Base-by-base conservation (phyloP, 2,113 vertebrate species). In the Mus pahari region DNA sequence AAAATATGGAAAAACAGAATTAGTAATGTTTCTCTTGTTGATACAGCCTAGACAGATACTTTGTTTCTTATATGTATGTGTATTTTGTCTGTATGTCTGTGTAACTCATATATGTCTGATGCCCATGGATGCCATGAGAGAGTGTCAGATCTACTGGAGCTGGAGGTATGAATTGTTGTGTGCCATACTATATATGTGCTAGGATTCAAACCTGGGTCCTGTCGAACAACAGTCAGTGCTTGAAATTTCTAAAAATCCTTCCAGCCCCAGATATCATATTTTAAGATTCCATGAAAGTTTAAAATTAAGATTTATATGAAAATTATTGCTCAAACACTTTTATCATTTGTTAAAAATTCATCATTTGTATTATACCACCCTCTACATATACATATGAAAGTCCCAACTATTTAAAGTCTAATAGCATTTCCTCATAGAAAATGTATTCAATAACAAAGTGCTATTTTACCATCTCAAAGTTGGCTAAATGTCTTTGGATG, bases 401-500 rank as follows among this genome's bases (percentile, higher is more conserved):
- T 48, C n/a, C 24, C 0, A 86, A 45, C 64, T 83, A 31, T 62
- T 92, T 90, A 62, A 66, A 24, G 79, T 31, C 1, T 64, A 94
- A 3, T 64, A 88, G 1, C 28, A 22, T 81, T 84, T 90, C 64
- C n/a, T 77, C 33, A 42, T 73, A 86, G 71, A 84, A 89, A 90
- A 60, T 77, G 4, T 90, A 20, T 66, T 86, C 14, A 45, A 19
- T 28, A 79, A 42, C 31, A 84, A 92, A 92, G 4, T 12, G 55
- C 39, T 60, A 86, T 84, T 89, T 94, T 16, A 90, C 7, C 0
- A 74, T 90, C 24, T 96, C 7, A 79, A 77, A 1, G 1, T 55
- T 48, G 31, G 11, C 20, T 91, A 16, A 97, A 97, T 96, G 58
- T 94, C 97, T 96, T 86, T 68, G 84, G 2, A 71, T 92, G 77